Evolutionary conservation across 1,140 invertebrate species (phyloP), one percentile per base, ranked within the genome.

Genomic region (Mercenaria mercenaria): DNA sequence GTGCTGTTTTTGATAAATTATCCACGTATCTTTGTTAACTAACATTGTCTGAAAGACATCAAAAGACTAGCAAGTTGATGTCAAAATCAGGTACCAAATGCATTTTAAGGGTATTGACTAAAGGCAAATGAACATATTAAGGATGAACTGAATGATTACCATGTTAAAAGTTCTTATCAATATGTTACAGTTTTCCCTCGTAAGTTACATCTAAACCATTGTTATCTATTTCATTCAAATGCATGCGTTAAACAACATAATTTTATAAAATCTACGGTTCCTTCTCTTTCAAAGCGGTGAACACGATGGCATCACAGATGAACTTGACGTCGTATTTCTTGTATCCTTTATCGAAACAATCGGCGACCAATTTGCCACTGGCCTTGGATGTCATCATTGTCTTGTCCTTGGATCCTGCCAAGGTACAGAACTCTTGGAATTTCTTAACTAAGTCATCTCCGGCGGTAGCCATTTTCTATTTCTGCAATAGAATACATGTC

Each of bases 241-340:
- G n/a, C n/a, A n/a, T n/a, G n/a, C n/a, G n/a, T n/a, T n/a, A n/a
- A n/a, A n/a, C n/a, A n/a, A n/a, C n/a, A n/a, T n/a, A n/a, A n/a
- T n/a, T n/a, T n/a, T n/a, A n/a, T n/a, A n/a, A n/a, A n/a, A n/a
- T 77, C 56, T 83, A 89, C 88, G 80, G 80, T 41, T 89, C 88
- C 34, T 89, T 89, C 29, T 89, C 88, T 43, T 89, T 89, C 26
- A 83, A n/a, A 37, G 80, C 81, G 3, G 88, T 80, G 41, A 89
- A 89, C 0, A 89, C 88, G 34, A 80, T 89, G 67, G 88, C 88
- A 39, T 89, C 88, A 77, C 64, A 72, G n/a, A 89, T 89, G 18
- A 67, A 59, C n/a, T 83, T 77, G 23, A 84, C 52, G 79, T 89
- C 81, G 39, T 69, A 88, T 67, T 81, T 88, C 79, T 89, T 89